phyloP scores from a whole-genome alignment of 2,113 vertebrate genomes.

The Salvelinus fontinalis region DNA sequence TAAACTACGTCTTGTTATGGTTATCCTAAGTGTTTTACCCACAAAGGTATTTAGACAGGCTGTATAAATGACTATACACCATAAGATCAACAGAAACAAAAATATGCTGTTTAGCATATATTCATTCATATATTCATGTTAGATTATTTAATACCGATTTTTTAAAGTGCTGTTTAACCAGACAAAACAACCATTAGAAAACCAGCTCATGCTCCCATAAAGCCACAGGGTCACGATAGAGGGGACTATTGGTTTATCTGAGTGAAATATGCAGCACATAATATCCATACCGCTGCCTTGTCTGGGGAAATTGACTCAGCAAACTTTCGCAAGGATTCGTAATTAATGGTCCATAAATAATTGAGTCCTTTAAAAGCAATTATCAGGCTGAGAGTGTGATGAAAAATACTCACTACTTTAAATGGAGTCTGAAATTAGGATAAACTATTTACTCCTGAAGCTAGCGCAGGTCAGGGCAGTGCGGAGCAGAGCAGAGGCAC shows the following conservation, averaged over 20 bases:
- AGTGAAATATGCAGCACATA: conserved; percentile 12
- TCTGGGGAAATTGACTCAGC: conserved; percentile 23
- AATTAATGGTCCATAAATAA: conserved; percentile 36
- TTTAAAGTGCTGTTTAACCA: neutral
- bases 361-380: conserved; percentile 31
- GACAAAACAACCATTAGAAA: neutral
- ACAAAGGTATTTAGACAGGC: neutral
- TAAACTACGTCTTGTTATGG: neutral
- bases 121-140: neutral
- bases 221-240: neutral
- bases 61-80: neutral
- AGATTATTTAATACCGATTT: neutral
- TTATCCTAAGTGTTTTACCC: neutral
- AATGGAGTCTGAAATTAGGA: conserved; percentile 22
- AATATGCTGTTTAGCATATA: no score
- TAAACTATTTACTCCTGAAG: conserved; percentile 8
- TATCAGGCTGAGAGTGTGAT: conserved; percentile 11
- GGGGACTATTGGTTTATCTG: neutral
- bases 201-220: neutral
- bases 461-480: neutral
- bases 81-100: neutral
- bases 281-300: conserved; percentile 6
- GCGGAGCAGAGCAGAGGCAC: neutral
- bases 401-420: conserved; percentile 21
- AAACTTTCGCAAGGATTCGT: conserved; percentile 22